Evolutionary conservation across 2,888 invertebrate genomes (phyloP).

Genomic region (Conus canariensis): DNA sequence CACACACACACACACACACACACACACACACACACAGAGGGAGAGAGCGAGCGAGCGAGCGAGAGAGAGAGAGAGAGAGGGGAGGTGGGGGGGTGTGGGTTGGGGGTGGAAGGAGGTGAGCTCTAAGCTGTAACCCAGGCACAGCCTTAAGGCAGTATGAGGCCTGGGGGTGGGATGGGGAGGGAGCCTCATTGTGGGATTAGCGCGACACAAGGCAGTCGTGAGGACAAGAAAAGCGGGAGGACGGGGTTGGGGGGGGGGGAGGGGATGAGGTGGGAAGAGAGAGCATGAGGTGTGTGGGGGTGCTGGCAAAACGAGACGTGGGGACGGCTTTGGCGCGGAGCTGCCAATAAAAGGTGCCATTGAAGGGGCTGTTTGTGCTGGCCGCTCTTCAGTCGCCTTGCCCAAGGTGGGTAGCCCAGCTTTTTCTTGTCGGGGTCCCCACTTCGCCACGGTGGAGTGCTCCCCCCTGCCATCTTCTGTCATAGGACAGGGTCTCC

Average conservation of each 20-base stretch:
- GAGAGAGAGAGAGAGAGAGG: background rate
- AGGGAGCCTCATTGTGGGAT: too few relatives aligned
- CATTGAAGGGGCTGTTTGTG: slow-evolving; percentile 1
- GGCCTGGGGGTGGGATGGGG: too few relatives aligned
- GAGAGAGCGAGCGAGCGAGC: background rate
- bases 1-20: slow-evolving; percentile 26
- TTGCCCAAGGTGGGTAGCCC: background rate
- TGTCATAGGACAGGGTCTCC: too few relatives aligned
- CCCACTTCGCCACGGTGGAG: too few relatives aligned
- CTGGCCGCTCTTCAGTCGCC: background rate
- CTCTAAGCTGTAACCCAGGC: too few relatives aligned
- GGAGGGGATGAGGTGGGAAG: background rate
- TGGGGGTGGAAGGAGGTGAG: too few relatives aligned
- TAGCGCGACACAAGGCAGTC: too few relatives aligned
- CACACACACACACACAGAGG: background rate
- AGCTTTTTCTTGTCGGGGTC: too few relatives aligned
- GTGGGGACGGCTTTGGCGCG: background rate
- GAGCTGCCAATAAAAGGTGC: slow-evolving; percentile 2
- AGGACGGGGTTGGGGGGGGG: background rate
- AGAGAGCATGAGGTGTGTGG: too few relatives aligned
- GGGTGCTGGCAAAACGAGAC: background rate
- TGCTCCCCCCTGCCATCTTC: too few relatives aligned
- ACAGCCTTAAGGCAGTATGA: too few relatives aligned
- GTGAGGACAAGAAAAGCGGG: background rate
- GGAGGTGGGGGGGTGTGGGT: background rate